A percentile compares a stretch with the other conserved stretches of the same genome.
phyloP scores from a whole-genome alignment of 2,113 vertebrate species.

The Blennius ocellaris region DNA sequence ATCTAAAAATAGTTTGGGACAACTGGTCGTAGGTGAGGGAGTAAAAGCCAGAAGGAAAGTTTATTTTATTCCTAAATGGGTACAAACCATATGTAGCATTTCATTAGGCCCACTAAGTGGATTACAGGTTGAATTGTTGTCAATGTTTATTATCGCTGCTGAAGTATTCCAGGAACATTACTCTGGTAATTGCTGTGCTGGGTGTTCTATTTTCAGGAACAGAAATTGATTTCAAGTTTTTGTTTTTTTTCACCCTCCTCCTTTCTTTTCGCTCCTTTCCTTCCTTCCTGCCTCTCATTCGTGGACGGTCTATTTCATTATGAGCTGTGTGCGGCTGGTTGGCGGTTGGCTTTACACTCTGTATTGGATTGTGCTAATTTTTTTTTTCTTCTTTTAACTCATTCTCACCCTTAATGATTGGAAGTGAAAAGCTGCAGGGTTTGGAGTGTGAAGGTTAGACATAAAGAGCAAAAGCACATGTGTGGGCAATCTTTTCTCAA shows the following conservation, averaged over 20 bases:
- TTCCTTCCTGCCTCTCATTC: slow-evolving; percentile 9
- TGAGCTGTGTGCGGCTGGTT: not conserved
- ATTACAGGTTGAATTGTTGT: slow-evolving; percentile 45
- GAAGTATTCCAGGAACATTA: slow-evolving; percentile 46
- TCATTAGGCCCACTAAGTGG: slow-evolving; percentile 53
- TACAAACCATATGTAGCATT: slow-evolving; percentile 49
- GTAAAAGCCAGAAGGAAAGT: slow-evolving; percentile 16
- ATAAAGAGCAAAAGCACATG: slow-evolving; percentile 6
- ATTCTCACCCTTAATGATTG: slow-evolving; percentile 7
- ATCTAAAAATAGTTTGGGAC: not conserved
- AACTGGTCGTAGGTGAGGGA: not conserved
- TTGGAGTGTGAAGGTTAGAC: not conserved
- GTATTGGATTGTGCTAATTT: slow-evolving; percentile 18
- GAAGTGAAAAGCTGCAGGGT: not conserved
- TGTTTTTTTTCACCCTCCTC: not conserved
- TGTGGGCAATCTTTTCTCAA: not conserved
- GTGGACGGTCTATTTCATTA: slow-evolving; percentile 29
- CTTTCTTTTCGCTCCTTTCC: not conserved
- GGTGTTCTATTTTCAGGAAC: slow-evolving; percentile 43
- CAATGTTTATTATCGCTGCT: slow-evolving; percentile 38
- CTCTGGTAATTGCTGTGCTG: slow-evolving; percentile 42
- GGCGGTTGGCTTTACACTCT: slow-evolving; percentile 20
- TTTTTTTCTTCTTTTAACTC: slow-evolving; percentile 21
- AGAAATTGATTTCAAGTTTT: slow-evolving; percentile 39
- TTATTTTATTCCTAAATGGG: slow-evolving; percentile 15